Evolutionary conservation across 2,113 vertebrate genomes (phyloP), one percentile per base, ranked within the genome.

Genomic region (Leptobrachium ailaonicum): DNA sequence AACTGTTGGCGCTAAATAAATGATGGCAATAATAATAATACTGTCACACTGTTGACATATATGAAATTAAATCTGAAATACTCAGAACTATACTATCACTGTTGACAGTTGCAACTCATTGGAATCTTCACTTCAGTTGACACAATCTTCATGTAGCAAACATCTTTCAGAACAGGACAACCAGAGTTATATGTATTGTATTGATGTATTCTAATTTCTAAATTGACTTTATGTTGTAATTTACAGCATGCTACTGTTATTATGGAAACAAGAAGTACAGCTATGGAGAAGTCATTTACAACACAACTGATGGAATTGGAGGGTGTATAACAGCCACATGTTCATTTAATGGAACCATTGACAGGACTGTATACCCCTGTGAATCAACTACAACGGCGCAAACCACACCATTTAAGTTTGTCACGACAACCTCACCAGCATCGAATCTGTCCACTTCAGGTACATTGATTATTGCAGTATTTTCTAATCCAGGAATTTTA

Each of bases 241-340:
- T 82, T 79, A 67, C 82, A 94, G 93, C 88, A 71, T 94, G 93
- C 83, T 54, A 71, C 1, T 94, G 93, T 73, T 70, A 76, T 77
- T 94, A 94, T 11, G 89, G 90, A 83, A 88, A 13, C 20, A 86
- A 58, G 1, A 88, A 4, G 11, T 94, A 91, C 50, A 45, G 79
- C 68, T 88, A 89, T 1, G 83, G 83, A 60, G 56, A 60, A 12
- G 11, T 60, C 56, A 60, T 60, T 12, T 94, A 94, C 84, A 91
- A 87, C 69, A 94, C 91, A 0, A 91, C 92, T 0, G 93, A 94
- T 2, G 91, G 92, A 56, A 87, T 87, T 1, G 93, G 93, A 0
- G 92, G 86, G 83, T 94, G 93, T 76, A 45, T 94, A 53, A 82
- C 60, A 1, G 93, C 93, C 76, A 73, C 40, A 2, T 95, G 93